Conservation (phyloP, 2,888 invertebrate species). For the Hyalella azteca region DNA sequence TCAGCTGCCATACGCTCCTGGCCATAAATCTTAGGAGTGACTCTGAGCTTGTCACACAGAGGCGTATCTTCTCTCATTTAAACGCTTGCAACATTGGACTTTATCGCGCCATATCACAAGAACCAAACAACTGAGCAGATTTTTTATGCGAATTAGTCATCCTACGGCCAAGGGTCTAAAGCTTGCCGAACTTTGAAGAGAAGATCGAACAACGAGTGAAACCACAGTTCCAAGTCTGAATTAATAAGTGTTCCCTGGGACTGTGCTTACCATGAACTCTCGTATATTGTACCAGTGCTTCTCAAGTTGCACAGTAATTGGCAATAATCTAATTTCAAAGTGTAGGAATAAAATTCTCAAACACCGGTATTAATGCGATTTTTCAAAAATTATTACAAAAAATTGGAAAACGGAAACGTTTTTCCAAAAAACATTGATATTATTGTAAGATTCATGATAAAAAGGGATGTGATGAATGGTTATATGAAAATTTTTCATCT, state of each 20-base stretch:
- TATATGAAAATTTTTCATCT: no score
- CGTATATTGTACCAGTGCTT: neutral
- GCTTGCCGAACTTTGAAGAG: conserved; percentile 33
- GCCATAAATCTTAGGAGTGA: conserved; percentile 38
- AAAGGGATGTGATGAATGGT: no score
- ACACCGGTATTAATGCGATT: no score
- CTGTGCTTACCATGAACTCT: conserved; percentile 2
- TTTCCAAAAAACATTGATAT: no score
- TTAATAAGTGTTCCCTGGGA: conserved; percentile 26
- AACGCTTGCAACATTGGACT: conserved; percentile 24
- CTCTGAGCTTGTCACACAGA: conserved; percentile 31
- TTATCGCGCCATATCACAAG: conserved; percentile 18
- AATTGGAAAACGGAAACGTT: no score
- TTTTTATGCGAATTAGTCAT: conserved; percentile 39
- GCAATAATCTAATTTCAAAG: no score
- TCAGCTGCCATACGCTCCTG: conserved; percentile 33
- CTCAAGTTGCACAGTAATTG: neutral
- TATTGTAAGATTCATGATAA: no score
- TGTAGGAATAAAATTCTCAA: no score
- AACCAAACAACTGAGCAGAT: conserved; percentile 16
- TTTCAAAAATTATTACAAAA: no score
- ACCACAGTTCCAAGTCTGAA: conserved; percentile 33
- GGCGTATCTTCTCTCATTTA: conserved; percentile 32
- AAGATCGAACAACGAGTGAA: conserved; percentile 30
- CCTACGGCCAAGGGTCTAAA: conserved; percentile 16